Percentiles rank a stretch among this genome's conserved stretches.
These are phyloP conservation scores for Trinorchestia longiramus DNA, from an alignment of 1,140 invertebrate genomes.

Conservation along the genomic window DNA sequence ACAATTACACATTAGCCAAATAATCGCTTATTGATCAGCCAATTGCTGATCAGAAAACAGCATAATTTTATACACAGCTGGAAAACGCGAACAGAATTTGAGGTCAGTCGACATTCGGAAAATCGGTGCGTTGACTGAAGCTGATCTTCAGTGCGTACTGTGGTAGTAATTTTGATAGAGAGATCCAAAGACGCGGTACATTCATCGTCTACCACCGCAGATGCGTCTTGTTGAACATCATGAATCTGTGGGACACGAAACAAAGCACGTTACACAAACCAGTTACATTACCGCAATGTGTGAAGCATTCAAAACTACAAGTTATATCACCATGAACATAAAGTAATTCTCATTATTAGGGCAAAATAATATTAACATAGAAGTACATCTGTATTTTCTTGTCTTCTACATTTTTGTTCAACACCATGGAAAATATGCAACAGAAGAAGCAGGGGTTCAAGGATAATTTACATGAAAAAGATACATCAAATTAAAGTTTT, in stretches of 20 bases:
- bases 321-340: neutral
- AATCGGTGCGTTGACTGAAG: neutral
- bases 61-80: neutral
- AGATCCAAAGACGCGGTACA: neutral
- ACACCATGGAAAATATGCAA: neutral
- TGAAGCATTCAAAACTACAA: neutral
- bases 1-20: neutral
- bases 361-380: neutral
- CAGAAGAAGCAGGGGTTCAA: neutral
- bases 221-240: slow-evolving; percentile 92
- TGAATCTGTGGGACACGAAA: slow-evolving; percentile 80
- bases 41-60: neutral
- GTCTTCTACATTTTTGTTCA: neutral
- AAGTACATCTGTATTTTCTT: neutral
- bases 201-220: slow-evolving; percentile 75
- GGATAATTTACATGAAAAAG: no score
- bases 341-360: neutral
- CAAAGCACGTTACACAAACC: neutral
- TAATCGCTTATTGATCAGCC: neutral
- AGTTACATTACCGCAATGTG: neutral
- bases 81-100: neutral
- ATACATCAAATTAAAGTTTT: no score
- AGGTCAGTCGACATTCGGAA: neutral
- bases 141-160: neutral
- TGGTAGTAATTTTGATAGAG: neutral